phyloP scores from a whole-genome alignment of 2,888 invertebrate species.

The Aphidoletes aphidimyza region DNA sequence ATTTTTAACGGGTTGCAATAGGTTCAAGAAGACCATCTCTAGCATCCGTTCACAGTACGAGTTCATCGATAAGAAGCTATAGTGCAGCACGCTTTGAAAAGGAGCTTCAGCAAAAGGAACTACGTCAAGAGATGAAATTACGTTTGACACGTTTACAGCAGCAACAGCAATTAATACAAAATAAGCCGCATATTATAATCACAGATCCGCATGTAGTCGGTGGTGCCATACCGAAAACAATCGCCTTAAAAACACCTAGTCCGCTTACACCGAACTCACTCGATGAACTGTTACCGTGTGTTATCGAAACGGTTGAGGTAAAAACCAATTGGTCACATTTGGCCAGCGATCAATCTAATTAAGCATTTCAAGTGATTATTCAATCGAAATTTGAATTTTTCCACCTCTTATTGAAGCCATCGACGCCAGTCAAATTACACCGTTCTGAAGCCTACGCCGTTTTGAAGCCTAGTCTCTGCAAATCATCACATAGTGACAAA shows the following conservation, averaged over 20 bases:
- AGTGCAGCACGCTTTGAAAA: slow-evolving; percentile 82
- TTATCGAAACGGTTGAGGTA: slow-evolving; percentile 84
- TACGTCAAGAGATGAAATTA: slow-evolving; percentile 80
- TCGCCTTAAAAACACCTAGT: slow-evolving; percentile 72
- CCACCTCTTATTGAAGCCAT: slow-evolving; percentile 5
- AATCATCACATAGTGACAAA: slow-evolving; percentile 23
- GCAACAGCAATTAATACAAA: slow-evolving; percentile 68
- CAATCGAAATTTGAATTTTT: background rate
- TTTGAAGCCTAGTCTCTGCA: no score
- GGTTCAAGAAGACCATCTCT: slow-evolving; percentile 90
- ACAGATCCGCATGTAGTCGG: slow-evolving; percentile 66
- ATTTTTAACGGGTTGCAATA: slow-evolving; percentile 62
- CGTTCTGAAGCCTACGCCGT: background rate
- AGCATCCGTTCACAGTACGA: slow-evolving; percentile 85
- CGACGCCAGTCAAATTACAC: slow-evolving; percentile 36
- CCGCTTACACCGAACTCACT: slow-evolving; percentile 85
- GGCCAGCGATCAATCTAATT: no score
- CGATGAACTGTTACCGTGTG: slow-evolving; percentile 83
- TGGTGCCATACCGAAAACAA: slow-evolving; percentile 60
- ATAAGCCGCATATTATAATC: slow-evolving; percentile 67
- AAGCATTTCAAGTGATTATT: no score
- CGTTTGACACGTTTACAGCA: slow-evolving; percentile 77
- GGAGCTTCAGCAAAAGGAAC: slow-evolving; percentile 84
- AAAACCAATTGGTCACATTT: background rate
- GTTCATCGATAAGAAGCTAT: slow-evolving; percentile 84